Percentiles rank a stretch among this genome's conserved stretches.
Evolutionary conservation across 2,797 vertebrate genomes (phyloP).

Genomic region (Mus spretus): DNA sequence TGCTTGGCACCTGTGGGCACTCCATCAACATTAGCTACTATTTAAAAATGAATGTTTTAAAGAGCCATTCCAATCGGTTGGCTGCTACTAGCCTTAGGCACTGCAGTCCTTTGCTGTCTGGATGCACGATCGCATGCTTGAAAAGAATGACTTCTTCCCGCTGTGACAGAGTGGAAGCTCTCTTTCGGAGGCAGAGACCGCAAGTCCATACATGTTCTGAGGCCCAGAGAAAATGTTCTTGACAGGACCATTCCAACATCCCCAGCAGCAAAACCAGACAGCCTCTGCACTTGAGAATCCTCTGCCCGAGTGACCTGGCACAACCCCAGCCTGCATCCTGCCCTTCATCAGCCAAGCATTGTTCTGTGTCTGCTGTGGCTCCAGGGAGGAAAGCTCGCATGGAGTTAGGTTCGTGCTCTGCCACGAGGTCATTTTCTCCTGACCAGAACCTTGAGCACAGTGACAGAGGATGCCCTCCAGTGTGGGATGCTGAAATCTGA

Average conservation of each 20-base stretch:
- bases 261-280: neutral
- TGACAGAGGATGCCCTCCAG: neutral
- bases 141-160: neutral
- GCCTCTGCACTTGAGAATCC: neutral
- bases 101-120: neutral
- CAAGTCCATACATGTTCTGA: neutral
- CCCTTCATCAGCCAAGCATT: neutral
- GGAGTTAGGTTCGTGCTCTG: neutral
- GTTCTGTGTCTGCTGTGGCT: neutral
- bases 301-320: neutral
- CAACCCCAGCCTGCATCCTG: neutral
- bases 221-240: conserved; percentile 36
- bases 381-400: conserved; percentile 27
- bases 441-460: neutral
- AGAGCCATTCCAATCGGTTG: neutral
- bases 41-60: conserved; percentile 22
- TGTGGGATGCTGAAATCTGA: neutral
- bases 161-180: neutral
- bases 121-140: neutral
- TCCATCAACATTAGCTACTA: neutral
- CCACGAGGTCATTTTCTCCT: neutral
- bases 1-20: neutral
- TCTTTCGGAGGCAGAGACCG: conserved; percentile 28
- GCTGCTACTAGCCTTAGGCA: neutral
- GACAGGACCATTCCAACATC: neutral